Evolutionary conservation across 2,797 vertebrate species (phyloP), one percentile per base, ranked within the genome.

Genomic region (Pyrocephalus nanus): DNA sequence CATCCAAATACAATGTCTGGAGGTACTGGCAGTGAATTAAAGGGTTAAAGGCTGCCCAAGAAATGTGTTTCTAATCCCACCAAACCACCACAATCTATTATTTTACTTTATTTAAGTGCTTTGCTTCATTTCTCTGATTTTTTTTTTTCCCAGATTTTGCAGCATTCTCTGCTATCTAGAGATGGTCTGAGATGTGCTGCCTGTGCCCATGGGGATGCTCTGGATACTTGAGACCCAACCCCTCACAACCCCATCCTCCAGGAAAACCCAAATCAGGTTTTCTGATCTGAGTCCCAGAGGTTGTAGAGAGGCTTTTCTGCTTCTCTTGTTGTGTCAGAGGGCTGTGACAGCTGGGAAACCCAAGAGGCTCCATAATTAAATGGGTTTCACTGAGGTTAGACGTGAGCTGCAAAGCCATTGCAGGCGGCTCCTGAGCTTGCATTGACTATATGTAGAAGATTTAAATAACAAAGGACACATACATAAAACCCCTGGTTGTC

Each of bases 401-500:
- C 15, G 6, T 19, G 66, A 88, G 45, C 71, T 60, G 74, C 62
- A 64, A 51, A 65, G 58, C 26, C 69, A 92, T 34, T 4, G 2
- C 16, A 55, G 65, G 15, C 42, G 47, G 48, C 51, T 79, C 19
- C 0, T 53, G 55, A 88, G 26, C 51, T 85, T 65, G 18, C 53
- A 76, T 57, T 75, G 74, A 48, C 38, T 67, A 15, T 12, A 7
- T 16, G 4, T 19, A 36, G 13, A 82, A 60, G 61, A 88, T 86
- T 74, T 71, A 86, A 90, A 80, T 76, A 70, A 93, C 57, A 89
- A 79, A 95, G 80, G 67, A 45, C 36, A 87, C 26, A 23, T 54
- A 20, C 14, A 40, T 30, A 86, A 96, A 84, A 6, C 34, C 29
- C 22, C 30, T 53, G 26, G 62, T 62, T 82, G n/a, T 69, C 47